Evolutionary conservation across 2,113 vertebrate genomes (phyloP).

Genomic region (Coracopsis vasa): DNA sequence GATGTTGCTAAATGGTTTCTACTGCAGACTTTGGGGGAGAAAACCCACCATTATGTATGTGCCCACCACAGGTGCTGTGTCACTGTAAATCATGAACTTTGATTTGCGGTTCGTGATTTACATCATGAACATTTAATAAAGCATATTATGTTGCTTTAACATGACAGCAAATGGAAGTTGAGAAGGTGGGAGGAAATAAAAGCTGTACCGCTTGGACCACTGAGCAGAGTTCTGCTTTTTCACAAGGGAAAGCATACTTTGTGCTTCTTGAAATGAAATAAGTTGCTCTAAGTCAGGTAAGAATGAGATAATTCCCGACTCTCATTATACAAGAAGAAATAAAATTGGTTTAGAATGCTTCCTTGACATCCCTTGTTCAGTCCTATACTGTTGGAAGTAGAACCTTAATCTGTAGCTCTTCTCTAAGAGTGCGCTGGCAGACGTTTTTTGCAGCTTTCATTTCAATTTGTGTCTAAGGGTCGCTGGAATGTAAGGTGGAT

Average conservation of each 20-base stretch:
- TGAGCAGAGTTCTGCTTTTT: neutral
- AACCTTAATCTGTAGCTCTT: neutral
- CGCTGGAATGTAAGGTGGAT: neutral
- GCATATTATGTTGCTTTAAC: neutral
- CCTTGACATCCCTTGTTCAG: neutral
- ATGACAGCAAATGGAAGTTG: neutral
- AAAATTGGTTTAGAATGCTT: neutral
- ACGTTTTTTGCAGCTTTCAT: neutral
- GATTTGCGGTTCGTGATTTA: neutral
- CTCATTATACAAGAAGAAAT: neutral
- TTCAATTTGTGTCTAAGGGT: neutral
- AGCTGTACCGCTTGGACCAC: neutral
- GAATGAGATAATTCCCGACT: neutral
- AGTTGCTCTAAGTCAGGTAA: neutral
- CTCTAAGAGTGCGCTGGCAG: neutral
- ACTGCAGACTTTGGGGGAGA: neutral
- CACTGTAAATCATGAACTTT: neutral
- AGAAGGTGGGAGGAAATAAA: neutral
- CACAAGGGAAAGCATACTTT: neutral
- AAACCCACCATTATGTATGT: accelerated
- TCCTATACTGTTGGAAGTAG: neutral
- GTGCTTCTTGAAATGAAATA: neutral
- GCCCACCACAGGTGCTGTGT: neutral
- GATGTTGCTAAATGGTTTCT: neutral
- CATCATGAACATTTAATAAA: neutral